Conservation (phyloP, 2,888 invertebrate species). For the Drosophila neutralis region DNA sequence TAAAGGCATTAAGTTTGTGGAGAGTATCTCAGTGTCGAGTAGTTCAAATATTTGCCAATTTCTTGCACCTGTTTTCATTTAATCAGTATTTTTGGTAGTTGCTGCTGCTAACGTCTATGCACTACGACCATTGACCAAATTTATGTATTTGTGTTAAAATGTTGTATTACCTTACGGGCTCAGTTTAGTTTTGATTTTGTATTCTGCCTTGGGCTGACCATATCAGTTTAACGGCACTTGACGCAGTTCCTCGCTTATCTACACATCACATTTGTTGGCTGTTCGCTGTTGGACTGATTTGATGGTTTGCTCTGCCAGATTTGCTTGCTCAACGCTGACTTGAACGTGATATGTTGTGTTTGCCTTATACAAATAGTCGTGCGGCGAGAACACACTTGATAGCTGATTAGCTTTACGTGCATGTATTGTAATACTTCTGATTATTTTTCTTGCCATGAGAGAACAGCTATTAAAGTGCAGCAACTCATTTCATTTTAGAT, state of each 20-base stretch:
- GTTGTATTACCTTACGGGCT: conserved; percentile 26
- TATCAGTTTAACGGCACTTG: conserved; percentile 59
- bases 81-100: conserved; percentile 35
- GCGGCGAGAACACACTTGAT: conserved; percentile 48
- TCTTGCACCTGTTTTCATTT: conserved; percentile 36
- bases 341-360: conserved; percentile 44
- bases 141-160: background rate
- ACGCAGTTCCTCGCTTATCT: conserved; percentile 61
- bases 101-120: conserved; percentile 27
- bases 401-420: conserved; percentile 52
- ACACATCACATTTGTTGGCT: conserved; percentile 34
- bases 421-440: conserved; percentile 6
- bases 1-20: background rate
- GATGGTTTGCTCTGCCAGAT: conserved; percentile 33
- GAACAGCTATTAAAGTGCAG: conserved; percentile 33
- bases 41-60: conserved; percentile 14
- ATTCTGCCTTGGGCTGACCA: conserved; percentile 52
- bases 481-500: conserved; percentile 61
- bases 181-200: background rate
- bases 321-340: conserved; percentile 53
- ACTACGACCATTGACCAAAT: conserved; percentile 13
- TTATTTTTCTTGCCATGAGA: conserved; percentile 8
- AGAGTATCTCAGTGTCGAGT: conserved; percentile 30
- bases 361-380: conserved; percentile 65
- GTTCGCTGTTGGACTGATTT: conserved; percentile 25